Base-by-base conservation (phyloP, 2,797 vertebrate genomes). In the Eleutherodactylus coqui region DNA sequence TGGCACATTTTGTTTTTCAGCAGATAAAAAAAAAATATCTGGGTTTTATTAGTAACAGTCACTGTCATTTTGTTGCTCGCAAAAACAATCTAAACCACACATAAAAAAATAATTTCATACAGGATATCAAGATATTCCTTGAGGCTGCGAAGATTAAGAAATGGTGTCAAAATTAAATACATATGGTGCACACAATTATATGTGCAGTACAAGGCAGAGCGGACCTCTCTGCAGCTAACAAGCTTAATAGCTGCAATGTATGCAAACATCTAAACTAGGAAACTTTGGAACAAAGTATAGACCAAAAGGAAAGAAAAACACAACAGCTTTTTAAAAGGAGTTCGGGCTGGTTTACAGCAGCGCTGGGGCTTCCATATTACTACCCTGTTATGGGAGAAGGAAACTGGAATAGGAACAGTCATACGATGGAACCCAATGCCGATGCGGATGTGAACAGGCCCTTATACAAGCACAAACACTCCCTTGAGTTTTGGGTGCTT, bases 1-100 rank as follows among this genome's bases (percentile, higher is more conserved):
- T 58, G 62, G 19, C 38, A 32, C 47, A 82, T 1, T 81, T 5
- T 51, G 38, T n/a, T n/a, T n/a, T n/a, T n/a, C n/a, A n/a, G n/a
- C 36, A 34, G 8, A 34, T 0, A 19, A 38, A 6, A 38, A 32
- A 38, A 14, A 36, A 49, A 53, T 8, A n/a, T 69, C 43, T 51
- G 49, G 17, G 13, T 70, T 82, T 82, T 82, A 82, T 70, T 34
- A 82, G 21, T 24, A 53, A 24, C 32, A 5, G 64, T 69, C 51
- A 34, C 38, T 43, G 47, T 83, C 67, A 53, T 36, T 82, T 41
- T 51, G 43, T 69, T 41, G 4, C 32, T 55, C 36, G 45, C 80
- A 41, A 36, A 55, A 41, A 82, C n/a, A 55, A 60, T 0, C 41
- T 27, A 75, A 27, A 60, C 36, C 47, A 83, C 81, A 83, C 69